Base-by-base conservation (phyloP, 1,140 invertebrate genomes). In the Bombus confusus region DNA sequence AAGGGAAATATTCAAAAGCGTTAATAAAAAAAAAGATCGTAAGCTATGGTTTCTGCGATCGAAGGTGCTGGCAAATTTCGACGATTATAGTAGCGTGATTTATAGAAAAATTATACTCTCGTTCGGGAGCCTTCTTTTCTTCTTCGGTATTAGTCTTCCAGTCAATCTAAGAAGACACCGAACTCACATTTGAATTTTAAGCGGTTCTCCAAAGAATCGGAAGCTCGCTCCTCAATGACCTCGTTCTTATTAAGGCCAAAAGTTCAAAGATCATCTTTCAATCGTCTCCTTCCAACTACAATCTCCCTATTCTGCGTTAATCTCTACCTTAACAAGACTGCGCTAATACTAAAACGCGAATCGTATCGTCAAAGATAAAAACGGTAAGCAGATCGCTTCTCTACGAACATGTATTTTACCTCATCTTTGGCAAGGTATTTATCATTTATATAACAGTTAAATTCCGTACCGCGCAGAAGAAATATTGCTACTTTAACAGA, bases 101-200 rank as follows among this genome's bases (percentile, higher is more conserved):
- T 3, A 47, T 73, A 47, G n/a, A 76, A 39, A 76, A 57, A 76
- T 76, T 76, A 62, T 62, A 75, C 64, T 41, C 62, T 71, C 69
- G 62, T 78, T 81, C 57, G 64, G 83, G n/a, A 31, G 47, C 22
- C 47, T 52, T 52, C 47, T 52, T 52, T 52, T 43, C 59, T 69
- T 25, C 37, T 25, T 34, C 10, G 28, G 59, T 39, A 68, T 75
- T 80, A 75, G 72, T 66, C 43, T 88, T 84, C 47, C 47, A 52
- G 47, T 71, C 83, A 75, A 66, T 85, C 83, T 37, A 83, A 34
- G 37, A 73, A 81, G 69, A 66, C 77, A 74, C 86, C 79, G 75
- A 80, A 86, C 73, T 87, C 57, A 64, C 62, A 86, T 91, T 91
- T 90, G 83, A 88, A 85, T 90, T 91, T 87, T 87, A 85, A 91